Conservation (phyloP, 2,113 vertebrate species). For the Platichthys flesus region DNA sequence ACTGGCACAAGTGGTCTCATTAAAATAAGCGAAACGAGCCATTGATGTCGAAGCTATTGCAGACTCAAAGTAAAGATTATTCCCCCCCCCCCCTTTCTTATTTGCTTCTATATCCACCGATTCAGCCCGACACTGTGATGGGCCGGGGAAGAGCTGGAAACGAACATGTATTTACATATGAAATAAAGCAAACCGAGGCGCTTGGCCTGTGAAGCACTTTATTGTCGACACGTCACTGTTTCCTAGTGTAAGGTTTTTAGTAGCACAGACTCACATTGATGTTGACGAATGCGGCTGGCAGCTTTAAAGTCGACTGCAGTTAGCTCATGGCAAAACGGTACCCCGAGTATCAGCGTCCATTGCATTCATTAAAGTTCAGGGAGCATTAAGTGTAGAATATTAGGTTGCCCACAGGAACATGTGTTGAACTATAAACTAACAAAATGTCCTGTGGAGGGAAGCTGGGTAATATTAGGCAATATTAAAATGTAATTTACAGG, state of each 20-base stretch:
- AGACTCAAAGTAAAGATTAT: conserved; percentile 26
- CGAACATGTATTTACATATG: conserved; percentile 34
- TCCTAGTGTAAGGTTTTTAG: conserved; percentile 41
- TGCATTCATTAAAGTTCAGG: conserved; percentile 56
- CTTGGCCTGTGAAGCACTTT: conserved; percentile 72
- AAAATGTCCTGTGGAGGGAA: conserved; percentile 7
- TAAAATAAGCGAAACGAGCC: conserved; percentile 12
- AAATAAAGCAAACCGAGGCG: conserved; percentile 53
- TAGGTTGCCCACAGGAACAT: conserved; percentile 2
- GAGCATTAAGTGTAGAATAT: conserved; percentile 28
- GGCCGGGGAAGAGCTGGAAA: conserved; percentile 11
- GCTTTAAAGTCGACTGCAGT: conserved; percentile 54
- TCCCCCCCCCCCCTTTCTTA: conserved; percentile 3
- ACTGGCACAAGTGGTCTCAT: conserved; percentile 20
- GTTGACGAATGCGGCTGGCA: conserved; percentile 57
- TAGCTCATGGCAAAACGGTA: conserved; percentile 9
- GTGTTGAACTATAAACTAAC: conserved; percentile 12
- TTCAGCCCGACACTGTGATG: conserved; percentile 25
- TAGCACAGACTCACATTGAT: conserved; percentile 54
- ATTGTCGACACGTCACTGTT: conserved; percentile 62
- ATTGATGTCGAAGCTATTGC: conserved; percentile 33
- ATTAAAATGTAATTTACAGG: neutral
- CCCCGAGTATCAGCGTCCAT: conserved; percentile 31
- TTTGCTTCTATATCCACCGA: conserved; percentile 7
- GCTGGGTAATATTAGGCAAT: neutral